Conservation (phyloP, 2,113 vertebrate species). For the Pleuronectes platessa region DNA sequence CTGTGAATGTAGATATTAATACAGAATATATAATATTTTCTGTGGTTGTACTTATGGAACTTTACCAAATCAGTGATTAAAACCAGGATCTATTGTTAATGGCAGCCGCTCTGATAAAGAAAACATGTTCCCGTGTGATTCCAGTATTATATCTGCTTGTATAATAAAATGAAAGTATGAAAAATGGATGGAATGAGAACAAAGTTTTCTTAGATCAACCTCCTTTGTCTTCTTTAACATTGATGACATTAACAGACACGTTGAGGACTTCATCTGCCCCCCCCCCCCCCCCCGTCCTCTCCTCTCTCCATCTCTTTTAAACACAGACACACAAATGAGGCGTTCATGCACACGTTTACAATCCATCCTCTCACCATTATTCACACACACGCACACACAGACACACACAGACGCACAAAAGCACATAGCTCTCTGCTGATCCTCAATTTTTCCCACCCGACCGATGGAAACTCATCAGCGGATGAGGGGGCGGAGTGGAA, state of each 20-base stretch:
- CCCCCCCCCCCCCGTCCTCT: neutral
- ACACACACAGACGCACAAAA: constrained; percentile 7
- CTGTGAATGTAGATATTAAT: too few relatives aligned
- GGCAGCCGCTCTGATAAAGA: constrained; percentile 4
- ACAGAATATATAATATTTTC: neutral
- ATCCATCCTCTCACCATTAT: constrained; percentile 21
- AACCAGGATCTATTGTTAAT: neutral
- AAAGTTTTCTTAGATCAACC: constrained; percentile 46
- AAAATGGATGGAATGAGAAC: constrained; percentile 47
- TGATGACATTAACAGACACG: constrained; percentile 54
- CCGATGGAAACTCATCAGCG: constrained; percentile 59
- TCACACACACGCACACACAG: constrained; percentile 16
- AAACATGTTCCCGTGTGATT: neutral
- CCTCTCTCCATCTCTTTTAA: constrained; percentile 14
- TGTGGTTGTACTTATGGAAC: neutral
- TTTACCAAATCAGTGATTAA: constrained; percentile 20
- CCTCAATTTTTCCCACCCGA: constrained; percentile 65
- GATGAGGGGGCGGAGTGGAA: constrained; percentile 54
- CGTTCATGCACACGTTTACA: constrained; percentile 21
- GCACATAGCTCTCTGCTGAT: constrained; percentile 26
- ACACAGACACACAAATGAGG: constrained; percentile 34
- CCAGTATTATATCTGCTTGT: neutral
- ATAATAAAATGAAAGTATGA: constrained; percentile 35
- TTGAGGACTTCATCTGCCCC: constrained; percentile 28
- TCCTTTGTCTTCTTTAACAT: constrained; percentile 53